Base-by-base conservation (phyloP, 2,113 vertebrate species). In the Acanthochromis polyacanthus region DNA sequence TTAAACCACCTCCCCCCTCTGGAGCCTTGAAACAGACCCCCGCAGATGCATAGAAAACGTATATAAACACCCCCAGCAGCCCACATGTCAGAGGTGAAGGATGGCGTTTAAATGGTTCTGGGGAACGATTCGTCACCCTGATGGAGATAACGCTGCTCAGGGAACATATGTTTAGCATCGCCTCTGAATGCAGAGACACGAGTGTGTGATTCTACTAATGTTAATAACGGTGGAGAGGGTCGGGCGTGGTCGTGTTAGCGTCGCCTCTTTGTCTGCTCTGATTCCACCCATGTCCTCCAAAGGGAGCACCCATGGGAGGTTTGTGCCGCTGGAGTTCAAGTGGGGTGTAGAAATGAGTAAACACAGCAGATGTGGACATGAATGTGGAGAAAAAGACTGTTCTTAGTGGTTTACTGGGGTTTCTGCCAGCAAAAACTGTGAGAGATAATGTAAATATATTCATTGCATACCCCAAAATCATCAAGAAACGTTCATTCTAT, bases 1-100 rank as follows among this genome's bases (percentile, higher is more conserved):
- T 86, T 46, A 71, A 55, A 85, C 56, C 78, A 48, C 20, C 64
- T 51, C 75, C 52, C 20, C 77, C 63, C 64, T 73, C 67, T 75
- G 69, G 28, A 50, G 55, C 23, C 32, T 56, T 43, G 53, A 56
- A 50, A 36, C 17, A 30, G 19, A 75, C 50, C 58, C 0, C 17
- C 25, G 56, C 11, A 40, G 7, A 75, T 65, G 56, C 70, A 78
- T 60, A 55, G 11, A 64, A 14, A 53, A 68, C 38, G 36, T 0
- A 71, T 4, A 40, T 0, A 65, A 43, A 43, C 40, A 15, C 57
- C 3, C 53, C 72, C 57, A 15, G 3, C 25, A 19, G 15, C n/a
- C 12, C 11, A 5, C 70, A 3, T 86, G 69, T 84, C 82, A 81
- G 55, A 28, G 55, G 36, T 79, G 64, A 76, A 12, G 25, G 55